Evolutionary conservation across 1,140 invertebrate species (phyloP), one percentile per base, ranked within the genome.

Genomic region (Procambarus virginalis): DNA sequence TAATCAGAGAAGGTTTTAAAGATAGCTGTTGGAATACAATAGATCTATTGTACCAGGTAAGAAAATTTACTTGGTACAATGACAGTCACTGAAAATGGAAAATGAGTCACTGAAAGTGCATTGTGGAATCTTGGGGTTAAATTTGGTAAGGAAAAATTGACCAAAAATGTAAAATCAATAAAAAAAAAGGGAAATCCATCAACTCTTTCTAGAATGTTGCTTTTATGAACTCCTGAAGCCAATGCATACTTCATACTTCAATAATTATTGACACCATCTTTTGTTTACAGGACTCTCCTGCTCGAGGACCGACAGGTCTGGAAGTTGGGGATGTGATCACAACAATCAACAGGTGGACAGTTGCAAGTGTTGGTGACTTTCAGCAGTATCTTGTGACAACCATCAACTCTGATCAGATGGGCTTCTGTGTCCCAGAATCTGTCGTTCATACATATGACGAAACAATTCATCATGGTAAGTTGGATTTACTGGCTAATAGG

Each of bases 271-370:
- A 64, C 10, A 64, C 60, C 14, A 2, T 91, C 55, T 92, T 80
- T 91, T 92, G 64, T 92, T 93, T 93, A 70, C 87, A 95, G 93
- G 95, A 96, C 93, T 97, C 96, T 2, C 95, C 97, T n/a, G 94
- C 98, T 70, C 94, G 95, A 91, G 97, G 96, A 81, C 94, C 95
- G n/a, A 95, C 96, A 91, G 98, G 98, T 10, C 94, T 99, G 49
- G 93, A 95, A 82, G 93, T 95, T 73, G 95, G 95, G 45, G 97
- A 99, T 93, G 94, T 96, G 8, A 95, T 99, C 79, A 96, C 95
- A 17, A 94, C 95, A 92, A 94, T 99, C 12, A 98, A 98, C 94
- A 95, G 96, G 89, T 70, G 98, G 94, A 92, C 94, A 60, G 94
- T 98, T 78, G 94, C 94, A 86, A 95, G 96, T 94, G 94, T 94